Conservation (phyloP, 92 coral and sea anemone genomes). For the Meandrina meandrites region DNA sequence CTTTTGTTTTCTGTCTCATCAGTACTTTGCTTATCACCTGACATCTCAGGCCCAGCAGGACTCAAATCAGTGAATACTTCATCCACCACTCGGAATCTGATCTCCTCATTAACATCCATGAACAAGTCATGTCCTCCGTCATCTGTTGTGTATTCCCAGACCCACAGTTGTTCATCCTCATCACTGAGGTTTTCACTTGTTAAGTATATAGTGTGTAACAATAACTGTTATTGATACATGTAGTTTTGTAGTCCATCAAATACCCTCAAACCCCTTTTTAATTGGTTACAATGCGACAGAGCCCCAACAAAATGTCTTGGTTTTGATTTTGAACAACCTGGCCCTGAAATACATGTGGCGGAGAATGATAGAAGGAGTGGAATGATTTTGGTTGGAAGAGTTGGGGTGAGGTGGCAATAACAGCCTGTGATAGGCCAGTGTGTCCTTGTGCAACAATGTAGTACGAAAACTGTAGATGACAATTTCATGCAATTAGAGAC, state of each 20-base stretch:
- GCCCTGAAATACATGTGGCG: too few species aligned
- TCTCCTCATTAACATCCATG: constrained; percentile 95
- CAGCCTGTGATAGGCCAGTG: too few species aligned
- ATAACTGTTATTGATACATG: too few species aligned
- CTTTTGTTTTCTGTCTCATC: constrained; percentile 76
- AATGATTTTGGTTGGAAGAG: not conserved
- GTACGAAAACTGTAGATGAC: too few species aligned
- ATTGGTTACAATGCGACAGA: too few species aligned
- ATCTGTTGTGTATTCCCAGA: constrained; percentile 87
- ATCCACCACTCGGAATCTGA: constrained; percentile 90
- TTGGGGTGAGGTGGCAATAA: too few species aligned
- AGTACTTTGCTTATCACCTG: constrained; percentile 64
- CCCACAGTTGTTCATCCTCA: constrained; percentile 96
- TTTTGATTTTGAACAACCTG: too few species aligned
- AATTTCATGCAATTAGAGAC: not conserved
- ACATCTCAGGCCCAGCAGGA: constrained; percentile 93
- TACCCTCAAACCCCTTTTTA: too few species aligned
- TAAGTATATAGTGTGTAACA: too few species aligned
- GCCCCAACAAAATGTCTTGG: too few species aligned
- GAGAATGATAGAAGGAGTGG: not conserved
- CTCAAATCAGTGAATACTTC: constrained; percentile 91
- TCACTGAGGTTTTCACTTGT: constrained; percentile 30
- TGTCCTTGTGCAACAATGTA: too few species aligned
- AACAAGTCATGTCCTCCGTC: constrained; percentile 87
- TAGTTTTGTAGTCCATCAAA: too few species aligned